Base-by-base conservation (phyloP, 2,888 invertebrate genomes). In the Cepaea hortensis region DNA sequence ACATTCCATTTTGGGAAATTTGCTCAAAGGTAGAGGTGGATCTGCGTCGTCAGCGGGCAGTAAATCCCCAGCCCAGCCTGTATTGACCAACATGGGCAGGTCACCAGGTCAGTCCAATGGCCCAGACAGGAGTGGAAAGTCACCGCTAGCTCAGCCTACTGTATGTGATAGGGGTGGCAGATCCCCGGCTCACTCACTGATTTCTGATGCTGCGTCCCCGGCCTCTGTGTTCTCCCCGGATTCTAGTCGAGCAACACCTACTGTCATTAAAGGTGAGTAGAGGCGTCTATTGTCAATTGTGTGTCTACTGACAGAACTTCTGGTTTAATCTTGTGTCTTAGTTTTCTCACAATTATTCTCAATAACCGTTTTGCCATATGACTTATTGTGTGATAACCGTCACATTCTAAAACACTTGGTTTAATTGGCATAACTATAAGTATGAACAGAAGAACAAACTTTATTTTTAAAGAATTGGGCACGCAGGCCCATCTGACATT, bases 1-100 rank as follows among this genome's bases (percentile, higher is more conserved):
- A 84, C 83, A 87, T 87, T 87, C 87, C 65, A 87, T 87, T 73
- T 35, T 87, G 79, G 87, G 87, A 79, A 87, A 87, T 65, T 87
- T 87, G 80, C 80, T 87, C 72, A 87, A 87, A 50, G 87, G 87
- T 65, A 81, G 86, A 70, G 77, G 82, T 65, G 82, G 77, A n/a
- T 86, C 86, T n/a, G 81, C 81, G 2, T 85, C 85, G n/a, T 85
- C 85, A 50, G 77, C 77, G n/a, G 82, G 86, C 20, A 77, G 76
- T 77, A 86, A 86, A 50, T 86, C 86, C 20, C 86, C 86, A 15
- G 81, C 68, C 55, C 86, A 82, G 23, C 65, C 85, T 9, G n/a
- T 81, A 50, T 75, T 62, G 48, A 50, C 65, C 20, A 55, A 1
- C 15, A 6, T 70, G 13, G 85, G 85, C 23, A 75, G 84, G 65